Conservation (phyloP, 2,797 vertebrate genomes). For the Sebastes glaucus region DNA sequence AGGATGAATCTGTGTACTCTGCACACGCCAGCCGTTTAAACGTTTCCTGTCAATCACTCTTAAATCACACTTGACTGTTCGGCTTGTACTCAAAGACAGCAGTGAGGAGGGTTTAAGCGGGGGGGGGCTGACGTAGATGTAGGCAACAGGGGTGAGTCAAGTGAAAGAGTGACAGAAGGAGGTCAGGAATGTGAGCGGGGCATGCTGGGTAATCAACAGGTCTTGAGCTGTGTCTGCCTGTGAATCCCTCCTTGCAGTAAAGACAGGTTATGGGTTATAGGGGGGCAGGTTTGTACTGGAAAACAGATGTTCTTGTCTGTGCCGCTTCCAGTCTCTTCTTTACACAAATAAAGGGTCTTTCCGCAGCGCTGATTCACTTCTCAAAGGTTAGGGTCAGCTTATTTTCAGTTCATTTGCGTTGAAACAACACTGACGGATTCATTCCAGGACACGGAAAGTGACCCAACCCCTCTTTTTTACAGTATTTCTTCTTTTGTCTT, state of each 20-base stretch:
- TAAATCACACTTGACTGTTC: slow-evolving; percentile 32
- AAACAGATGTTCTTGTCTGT: slow-evolving; percentile 76
- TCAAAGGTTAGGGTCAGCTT: slow-evolving; percentile 23
- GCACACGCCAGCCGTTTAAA: slow-evolving; percentile 14
- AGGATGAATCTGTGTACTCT: not conserved
- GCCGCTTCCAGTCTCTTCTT: slow-evolving; percentile 48
- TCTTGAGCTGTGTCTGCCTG: slow-evolving; percentile 63
- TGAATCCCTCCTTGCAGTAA: slow-evolving; percentile 60
- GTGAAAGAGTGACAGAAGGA: slow-evolving; percentile 78
- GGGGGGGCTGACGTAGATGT: slow-evolving; percentile 31
- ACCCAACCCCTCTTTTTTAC: not conserved
- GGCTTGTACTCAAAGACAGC: slow-evolving; percentile 29
- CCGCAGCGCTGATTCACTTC: slow-evolving; percentile 21
- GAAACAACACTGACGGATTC: not conserved
- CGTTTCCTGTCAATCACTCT: slow-evolving; percentile 44
- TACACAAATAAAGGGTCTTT: slow-evolving; percentile 49
- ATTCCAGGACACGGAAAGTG: not conserved
- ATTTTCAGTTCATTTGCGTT: not conserved
- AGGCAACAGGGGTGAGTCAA: slow-evolving; percentile 58
- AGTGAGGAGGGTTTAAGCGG: not conserved
- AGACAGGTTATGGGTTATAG: slow-evolving; percentile 69
- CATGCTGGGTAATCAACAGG: slow-evolving; percentile 79
- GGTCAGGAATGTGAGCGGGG: slow-evolving; percentile 79
- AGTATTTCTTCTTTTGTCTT: slow-evolving; percentile 13
- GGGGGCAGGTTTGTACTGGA: slow-evolving; percentile 72